These are phyloP conservation scores for Lydus trimaculatus DNA, from an alignment of 2,888 invertebrate genomes.

Conservation along the genomic window DNA sequence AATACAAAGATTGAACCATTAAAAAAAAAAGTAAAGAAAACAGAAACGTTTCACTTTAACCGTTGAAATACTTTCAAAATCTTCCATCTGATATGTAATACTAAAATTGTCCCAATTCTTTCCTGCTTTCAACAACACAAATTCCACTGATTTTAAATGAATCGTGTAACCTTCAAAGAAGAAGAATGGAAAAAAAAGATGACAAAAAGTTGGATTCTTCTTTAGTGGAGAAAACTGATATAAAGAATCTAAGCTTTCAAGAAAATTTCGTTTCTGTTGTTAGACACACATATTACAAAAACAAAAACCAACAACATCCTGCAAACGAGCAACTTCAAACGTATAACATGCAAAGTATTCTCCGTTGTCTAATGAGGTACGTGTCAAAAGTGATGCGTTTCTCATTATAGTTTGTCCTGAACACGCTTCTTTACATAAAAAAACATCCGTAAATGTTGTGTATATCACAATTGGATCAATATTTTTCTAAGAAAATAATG, in stretches of 20 bases:
- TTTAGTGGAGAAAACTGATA: not conserved
- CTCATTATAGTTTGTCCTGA: constrained; percentile 24
- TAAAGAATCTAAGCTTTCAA: not conserved
- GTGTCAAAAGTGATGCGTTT: constrained; percentile 34
- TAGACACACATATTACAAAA: not conserved
- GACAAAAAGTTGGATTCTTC: not conserved
- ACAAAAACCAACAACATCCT: not conserved
- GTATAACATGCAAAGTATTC: not conserved
- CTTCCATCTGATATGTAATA: not conserved
- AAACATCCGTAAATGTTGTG: too few relatives aligned
- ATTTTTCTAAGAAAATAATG: too few relatives aligned
- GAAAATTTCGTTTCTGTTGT: not conserved
- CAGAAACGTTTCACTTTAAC: not conserved
- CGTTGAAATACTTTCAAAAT: not conserved
- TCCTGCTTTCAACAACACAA: not conserved
- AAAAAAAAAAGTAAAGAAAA: too few relatives aligned
- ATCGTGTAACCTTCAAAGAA: not conserved
- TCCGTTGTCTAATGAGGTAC: constrained; percentile 26
- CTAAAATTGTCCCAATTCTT: not conserved
- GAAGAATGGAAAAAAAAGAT: not conserved
- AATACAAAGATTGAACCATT: not conserved
- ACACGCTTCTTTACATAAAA: not conserved
- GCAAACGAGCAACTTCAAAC: not conserved
- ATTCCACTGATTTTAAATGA: not conserved
- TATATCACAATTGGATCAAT: too few relatives aligned